phyloP scores from a whole-genome alignment of 1,140 invertebrate species.

The Proales similis region DNA sequence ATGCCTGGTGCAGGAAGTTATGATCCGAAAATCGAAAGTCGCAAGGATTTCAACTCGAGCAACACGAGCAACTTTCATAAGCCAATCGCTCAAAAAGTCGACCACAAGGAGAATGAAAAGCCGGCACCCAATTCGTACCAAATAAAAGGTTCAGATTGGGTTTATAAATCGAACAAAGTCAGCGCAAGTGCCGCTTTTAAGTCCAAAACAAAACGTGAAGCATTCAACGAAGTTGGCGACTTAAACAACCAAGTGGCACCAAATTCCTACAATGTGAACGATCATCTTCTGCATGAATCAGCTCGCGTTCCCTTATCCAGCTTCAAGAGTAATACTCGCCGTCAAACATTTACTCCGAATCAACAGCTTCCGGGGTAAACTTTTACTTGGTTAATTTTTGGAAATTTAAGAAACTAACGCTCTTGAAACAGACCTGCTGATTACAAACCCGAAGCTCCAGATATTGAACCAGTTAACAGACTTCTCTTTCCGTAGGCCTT shows the following conservation, averaged over 20 bases:
- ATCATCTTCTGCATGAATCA: not conserved
- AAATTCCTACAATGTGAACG: conserved; percentile 26
- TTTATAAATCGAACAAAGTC: conserved; percentile 25
- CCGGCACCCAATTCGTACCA: conserved; percentile 32
- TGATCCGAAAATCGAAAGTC: not conserved
- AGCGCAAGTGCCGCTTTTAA: conserved; percentile 19
- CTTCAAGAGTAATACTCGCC: conserved; percentile 17
- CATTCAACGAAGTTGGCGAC: conserved; percentile 11
- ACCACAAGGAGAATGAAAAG: not conserved
- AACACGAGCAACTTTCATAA: conserved; percentile 32
- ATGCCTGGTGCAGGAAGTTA: conserved; percentile 22
- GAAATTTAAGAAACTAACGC: too few species aligned
- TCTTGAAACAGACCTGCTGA: conserved; percentile 17
- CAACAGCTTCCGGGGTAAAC: conserved; percentile 11
- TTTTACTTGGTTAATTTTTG: too few species aligned
- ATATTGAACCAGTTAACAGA: not conserved
- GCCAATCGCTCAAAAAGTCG: conserved; percentile 19
- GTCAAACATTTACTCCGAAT: conserved; percentile 9
- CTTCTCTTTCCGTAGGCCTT: conserved; percentile 22
- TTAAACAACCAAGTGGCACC: conserved; percentile 1
- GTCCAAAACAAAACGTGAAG: conserved; percentile 36
- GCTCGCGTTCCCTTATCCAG: conserved; percentile 1
- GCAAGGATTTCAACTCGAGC: conserved; percentile 10
- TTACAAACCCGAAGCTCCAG: not conserved
- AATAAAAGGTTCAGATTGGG: conserved; percentile 9